Conservation (phyloP, 2,888 invertebrate species). For the Cacoxenus indagator region DNA sequence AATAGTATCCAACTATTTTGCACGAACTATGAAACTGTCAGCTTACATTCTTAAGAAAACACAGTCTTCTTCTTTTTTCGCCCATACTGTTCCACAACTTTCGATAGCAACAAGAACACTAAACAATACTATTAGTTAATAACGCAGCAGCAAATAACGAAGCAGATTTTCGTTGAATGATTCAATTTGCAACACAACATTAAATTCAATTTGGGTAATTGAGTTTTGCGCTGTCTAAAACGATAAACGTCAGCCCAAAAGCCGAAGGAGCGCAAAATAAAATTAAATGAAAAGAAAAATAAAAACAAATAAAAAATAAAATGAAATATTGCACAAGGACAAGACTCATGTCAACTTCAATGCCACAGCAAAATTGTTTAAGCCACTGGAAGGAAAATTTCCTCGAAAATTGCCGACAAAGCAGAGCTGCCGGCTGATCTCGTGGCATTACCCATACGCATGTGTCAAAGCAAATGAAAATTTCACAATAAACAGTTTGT, state of each 20-base stretch:
- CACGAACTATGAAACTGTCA: too few species aligned
- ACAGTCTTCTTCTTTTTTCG: too few species aligned
- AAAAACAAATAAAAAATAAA: background rate
- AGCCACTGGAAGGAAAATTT: background rate
- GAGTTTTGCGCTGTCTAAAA: conserved; percentile 43
- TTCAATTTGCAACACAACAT: conserved; percentile 44
- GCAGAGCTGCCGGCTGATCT: too few species aligned
- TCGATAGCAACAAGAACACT: background rate
- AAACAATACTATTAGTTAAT: conserved; percentile 13
- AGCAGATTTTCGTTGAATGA: conserved; percentile 35
- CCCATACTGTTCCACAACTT: background rate
- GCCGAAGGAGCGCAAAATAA: background rate
- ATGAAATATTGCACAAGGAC: background rate
- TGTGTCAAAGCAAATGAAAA: background rate
- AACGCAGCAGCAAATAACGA: conserved; percentile 19
- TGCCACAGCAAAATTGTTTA: background rate
- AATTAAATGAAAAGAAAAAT: too few species aligned
- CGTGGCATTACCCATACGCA: background rate
- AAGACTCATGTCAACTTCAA: background rate
- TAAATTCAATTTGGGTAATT: conserved; percentile 51
- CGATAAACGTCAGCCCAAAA: conserved; percentile 38
- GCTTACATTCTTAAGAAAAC: too few species aligned
- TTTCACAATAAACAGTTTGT: too few species aligned
- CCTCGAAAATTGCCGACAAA: too few species aligned
- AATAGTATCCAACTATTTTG: too few species aligned